Evolutionary conservation across 2,113 vertebrate genomes (phyloP).

Genomic region (Colistium nudipinnis): DNA sequence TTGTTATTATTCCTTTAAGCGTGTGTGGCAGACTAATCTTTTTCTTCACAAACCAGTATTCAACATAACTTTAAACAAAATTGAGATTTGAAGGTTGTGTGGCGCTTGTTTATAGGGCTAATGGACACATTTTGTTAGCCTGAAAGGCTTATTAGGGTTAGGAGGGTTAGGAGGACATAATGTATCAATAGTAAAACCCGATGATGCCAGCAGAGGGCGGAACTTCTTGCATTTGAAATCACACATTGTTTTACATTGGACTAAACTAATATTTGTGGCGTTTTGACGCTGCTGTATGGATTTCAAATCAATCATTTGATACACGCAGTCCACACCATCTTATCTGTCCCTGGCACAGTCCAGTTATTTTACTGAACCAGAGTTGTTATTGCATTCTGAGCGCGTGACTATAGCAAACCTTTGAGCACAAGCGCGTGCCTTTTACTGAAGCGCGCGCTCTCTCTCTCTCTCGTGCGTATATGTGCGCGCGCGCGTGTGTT

Average conservation of each 20-base stretch:
- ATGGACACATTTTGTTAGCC: not conserved
- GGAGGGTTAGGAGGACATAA: accelerated
- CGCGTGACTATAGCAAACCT: constrained; percentile 56
- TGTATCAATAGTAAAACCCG: accelerated
- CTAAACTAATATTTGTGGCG: no score
- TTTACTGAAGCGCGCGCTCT: not conserved
- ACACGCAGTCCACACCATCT: no score
- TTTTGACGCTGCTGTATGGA: no score
- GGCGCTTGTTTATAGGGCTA: not conserved
- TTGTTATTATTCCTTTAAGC: accelerated
- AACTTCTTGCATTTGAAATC: not conserved
- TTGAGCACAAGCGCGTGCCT: constrained; percentile 28
- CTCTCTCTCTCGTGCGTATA: not conserved
- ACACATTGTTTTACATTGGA: not conserved
- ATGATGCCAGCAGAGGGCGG: constrained; percentile 52
- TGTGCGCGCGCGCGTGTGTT: no score
- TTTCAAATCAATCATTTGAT: no score
- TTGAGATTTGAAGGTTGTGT: no score
- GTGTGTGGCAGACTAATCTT: not conserved
- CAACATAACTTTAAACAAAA: no score
- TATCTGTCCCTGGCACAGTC: no score
- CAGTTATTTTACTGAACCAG: no score
- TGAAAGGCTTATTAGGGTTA: not conserved
- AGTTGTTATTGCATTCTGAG: no score
- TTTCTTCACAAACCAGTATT: no score